Evolutionary conservation across 37 sponge, comb jelly and placozoan genomes (phyloP), one percentile per base, ranked within the genome.

Genomic region (Beroe ovata): DNA sequence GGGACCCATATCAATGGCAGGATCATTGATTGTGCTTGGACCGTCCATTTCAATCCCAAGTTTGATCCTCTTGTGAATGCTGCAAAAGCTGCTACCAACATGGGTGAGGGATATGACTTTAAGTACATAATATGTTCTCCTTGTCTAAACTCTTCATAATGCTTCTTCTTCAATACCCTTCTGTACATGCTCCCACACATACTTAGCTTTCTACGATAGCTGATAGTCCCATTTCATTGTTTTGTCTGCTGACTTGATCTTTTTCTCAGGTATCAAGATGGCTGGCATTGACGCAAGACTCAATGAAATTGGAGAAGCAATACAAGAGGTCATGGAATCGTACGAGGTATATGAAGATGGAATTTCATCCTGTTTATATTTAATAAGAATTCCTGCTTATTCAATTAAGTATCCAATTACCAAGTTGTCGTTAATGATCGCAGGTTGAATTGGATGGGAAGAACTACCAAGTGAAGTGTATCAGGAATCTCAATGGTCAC

Each of bases 1-100:
- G 99, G 99, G 8, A 95, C 96, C 26, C 99, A 97, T 38, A 92
- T 97, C 29, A 91, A 96, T 62, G 97, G 97, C 0, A 88, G 94
- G 21, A 94, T 97, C 38, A 95, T 97, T 63, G 99, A 97, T 91
- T 97, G 99, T 92, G 99, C 99, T 20, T 97, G 94, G 91, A 97
- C 99, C 38, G 94, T 97, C 18, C 95, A 95, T 59, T 97, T 97
- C 90, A 97, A 97, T 88, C 96, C 96, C 0, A 92, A 90, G 64
- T 97, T 81, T 59, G 95, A 95, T 77, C 94, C 91, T 14, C 91
- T 97, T 0, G 81, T 97, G 37, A 89, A 72, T 38, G 96, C 99
- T 19, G 99, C 94, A 21, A 94, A 92, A 42, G 99, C 93, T 35
- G 99, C 96, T 59, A 97, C 99, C 2, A 89, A 94, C 62, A 93